Evolutionary conservation across 1,140 invertebrate species (phyloP).

Genomic region (Conopomorpha cramerella): DNA sequence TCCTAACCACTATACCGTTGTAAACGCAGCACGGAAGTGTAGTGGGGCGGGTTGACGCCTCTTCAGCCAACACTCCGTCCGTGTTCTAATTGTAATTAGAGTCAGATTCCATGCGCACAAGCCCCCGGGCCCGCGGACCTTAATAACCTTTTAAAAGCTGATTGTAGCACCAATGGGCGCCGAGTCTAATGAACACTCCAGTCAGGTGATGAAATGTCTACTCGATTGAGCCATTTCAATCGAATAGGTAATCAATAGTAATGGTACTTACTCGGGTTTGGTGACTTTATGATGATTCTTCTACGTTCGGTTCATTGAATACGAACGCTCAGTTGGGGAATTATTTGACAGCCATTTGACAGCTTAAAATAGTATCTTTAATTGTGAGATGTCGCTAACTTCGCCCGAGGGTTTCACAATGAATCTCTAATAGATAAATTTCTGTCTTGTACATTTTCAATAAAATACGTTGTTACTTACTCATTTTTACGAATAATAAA

Average conservation of each 20-base stretch:
- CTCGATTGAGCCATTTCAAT: not conserved
- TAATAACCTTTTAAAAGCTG: conserved; percentile 20
- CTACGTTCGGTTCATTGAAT: not conserved
- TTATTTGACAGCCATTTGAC: too few relatives aligned
- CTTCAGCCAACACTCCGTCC: conserved; percentile 15
- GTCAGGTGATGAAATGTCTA: not conserved
- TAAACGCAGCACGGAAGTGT: conserved; percentile 12
- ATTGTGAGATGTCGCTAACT: too few relatives aligned
- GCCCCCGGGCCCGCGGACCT: conserved; percentile 15
- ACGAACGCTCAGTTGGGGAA: not conserved
- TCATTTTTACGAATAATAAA: too few relatives aligned
- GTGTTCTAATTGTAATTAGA: conserved; percentile 26
- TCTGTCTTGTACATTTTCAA: too few relatives aligned
- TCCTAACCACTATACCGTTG: conserved; percentile 1
- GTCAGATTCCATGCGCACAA: conserved; percentile 20
- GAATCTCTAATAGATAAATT: too few relatives aligned
- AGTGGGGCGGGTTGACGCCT: conserved; percentile 24
- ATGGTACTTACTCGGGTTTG: too few relatives aligned
- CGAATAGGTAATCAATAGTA: not conserved
- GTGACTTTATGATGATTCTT: not conserved
- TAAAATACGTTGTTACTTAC: too few relatives aligned
- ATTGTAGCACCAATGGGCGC: not conserved
- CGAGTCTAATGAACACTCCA: too few relatives aligned
- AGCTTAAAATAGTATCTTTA: too few relatives aligned
- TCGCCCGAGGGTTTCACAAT: too few relatives aligned